Evolutionary conservation across 2,888 invertebrate genomes (phyloP).

Genomic region (Chloroclystis v-ata): DNA sequence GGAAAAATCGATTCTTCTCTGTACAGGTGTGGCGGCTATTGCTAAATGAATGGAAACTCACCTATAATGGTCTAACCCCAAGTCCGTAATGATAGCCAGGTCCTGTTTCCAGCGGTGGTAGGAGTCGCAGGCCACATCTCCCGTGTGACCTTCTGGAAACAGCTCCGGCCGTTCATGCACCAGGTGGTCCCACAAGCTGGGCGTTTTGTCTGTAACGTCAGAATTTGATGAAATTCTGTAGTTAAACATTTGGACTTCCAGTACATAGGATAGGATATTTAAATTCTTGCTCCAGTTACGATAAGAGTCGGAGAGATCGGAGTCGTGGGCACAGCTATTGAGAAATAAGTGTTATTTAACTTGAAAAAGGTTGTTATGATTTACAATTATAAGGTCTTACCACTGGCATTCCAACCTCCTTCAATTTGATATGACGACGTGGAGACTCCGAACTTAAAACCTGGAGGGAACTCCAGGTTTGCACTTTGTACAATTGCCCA

Average conservation of each 20-base stretch:
- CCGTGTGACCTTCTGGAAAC: conserved; percentile 33
- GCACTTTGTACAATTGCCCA: no score
- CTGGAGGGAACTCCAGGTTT: conserved; percentile 34
- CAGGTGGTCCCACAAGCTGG: conserved; percentile 74
- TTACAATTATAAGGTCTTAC: conserved; percentile 29
- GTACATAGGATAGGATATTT: no score
- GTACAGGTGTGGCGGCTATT: no score
- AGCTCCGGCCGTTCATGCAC: conserved; percentile 1
- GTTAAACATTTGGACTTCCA: no score
- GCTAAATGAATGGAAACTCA: conserved; percentile 14
- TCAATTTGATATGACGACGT: conserved; percentile 53
- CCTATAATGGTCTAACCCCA: conserved; percentile 62
- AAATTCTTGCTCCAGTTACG: no score
- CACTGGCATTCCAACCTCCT: conserved; percentile 56
- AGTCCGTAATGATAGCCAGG: conserved; percentile 41
- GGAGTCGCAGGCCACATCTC: conserved; percentile 63
- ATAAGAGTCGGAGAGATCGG: no score
- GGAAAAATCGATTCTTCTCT: no score
- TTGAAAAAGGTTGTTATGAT: no score
- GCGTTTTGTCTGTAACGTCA: conserved; percentile 76
- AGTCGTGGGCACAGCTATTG: no score
- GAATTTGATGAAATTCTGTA: no score
- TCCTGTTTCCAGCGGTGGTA: conserved; percentile 73
- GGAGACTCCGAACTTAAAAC: conserved; percentile 48
- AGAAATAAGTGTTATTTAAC: no score